A percentile compares a stretch with the other conserved stretches of the same genome.
Evolutionary conservation across 2,797 vertebrate species (phyloP).

Genomic region (Chaetophractus vellerosus): DNA sequence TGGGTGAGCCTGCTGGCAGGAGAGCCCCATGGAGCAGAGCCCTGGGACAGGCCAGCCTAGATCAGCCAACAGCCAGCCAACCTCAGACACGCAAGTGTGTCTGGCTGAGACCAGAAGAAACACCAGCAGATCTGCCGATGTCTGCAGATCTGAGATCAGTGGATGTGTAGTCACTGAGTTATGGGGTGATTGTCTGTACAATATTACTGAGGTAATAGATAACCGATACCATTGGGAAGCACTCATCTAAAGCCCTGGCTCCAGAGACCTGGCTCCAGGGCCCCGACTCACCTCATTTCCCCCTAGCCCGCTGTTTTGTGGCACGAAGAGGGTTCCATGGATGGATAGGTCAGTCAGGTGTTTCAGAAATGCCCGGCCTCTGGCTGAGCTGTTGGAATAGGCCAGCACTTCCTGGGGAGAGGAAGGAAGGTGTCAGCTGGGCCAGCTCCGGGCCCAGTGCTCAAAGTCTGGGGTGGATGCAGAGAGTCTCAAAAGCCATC

Average conservation of each 20-base stretch:
- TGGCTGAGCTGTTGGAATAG: slow-evolving; percentile 91
- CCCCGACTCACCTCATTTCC: slow-evolving; percentile 92
- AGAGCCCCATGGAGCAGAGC: neutral
- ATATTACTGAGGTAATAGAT: neutral
- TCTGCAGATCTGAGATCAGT: neutral
- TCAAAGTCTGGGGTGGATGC: neutral
- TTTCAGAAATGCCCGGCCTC: slow-evolving; percentile 91
- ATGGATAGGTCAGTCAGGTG: slow-evolving; percentile 91
- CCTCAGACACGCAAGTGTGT: accelerated
- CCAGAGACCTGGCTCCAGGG: neutral
- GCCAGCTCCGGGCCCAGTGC: neutral
- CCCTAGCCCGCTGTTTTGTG: slow-evolving; percentile 92
- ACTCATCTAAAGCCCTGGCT: neutral
- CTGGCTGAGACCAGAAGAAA: neutral
- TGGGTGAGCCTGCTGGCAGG: neutral
- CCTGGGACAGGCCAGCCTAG: accelerated
- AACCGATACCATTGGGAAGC: neutral
- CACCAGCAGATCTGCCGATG: neutral
- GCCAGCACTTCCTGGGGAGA: slow-evolving; percentile 93
- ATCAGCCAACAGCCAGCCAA: neutral
- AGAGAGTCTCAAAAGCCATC: neutral
- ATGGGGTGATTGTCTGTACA: neutral
- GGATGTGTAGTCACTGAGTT: accelerated
- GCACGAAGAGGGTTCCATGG: slow-evolving; percentile 94
- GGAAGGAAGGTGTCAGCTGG: slow-evolving; percentile 36